These are phyloP conservation scores for Drosophila pseudoobscura DNA, from an alignment of 1,140 invertebrate species.

Conservation along the genomic window DNA sequence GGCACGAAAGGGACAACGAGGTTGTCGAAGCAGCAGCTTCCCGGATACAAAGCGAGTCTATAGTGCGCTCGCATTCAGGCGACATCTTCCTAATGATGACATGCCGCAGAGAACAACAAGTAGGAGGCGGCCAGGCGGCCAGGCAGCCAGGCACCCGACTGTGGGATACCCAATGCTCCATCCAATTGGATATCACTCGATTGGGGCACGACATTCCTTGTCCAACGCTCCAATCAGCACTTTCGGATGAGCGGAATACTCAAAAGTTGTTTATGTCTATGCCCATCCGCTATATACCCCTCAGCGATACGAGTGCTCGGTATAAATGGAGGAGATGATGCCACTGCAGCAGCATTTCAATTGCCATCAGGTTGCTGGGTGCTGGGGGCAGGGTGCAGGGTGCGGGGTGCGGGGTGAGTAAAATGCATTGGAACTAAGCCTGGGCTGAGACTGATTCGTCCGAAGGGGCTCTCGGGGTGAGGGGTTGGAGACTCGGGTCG, in stretches of 20 bases:
- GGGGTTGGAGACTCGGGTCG: neutral
- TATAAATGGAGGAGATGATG: constrained; percentile 4
- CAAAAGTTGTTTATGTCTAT: no score
- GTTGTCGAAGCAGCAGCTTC: constrained; percentile 2
- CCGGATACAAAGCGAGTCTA: constrained; percentile 42
- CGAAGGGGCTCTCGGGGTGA: constrained; percentile 1
- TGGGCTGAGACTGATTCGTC: constrained; percentile 7
- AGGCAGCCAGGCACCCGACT: neutral
- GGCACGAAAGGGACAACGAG: neutral
- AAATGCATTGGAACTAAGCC: constrained; percentile 68
- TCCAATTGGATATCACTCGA: no score
- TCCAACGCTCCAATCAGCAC: no score
- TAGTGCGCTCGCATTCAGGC: constrained; percentile 53
- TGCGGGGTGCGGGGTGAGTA: neutral
- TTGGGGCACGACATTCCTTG: no score
- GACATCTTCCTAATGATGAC: constrained; percentile 69
- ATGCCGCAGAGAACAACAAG: constrained; percentile 60
- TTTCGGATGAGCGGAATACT: no score
- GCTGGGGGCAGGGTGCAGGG: no score
- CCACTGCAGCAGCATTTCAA: constrained; percentile 42
- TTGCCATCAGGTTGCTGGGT: constrained; percentile 43
- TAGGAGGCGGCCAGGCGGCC: constrained; percentile 3
- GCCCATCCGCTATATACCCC: no score
- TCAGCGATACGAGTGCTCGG: no score
- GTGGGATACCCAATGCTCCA: no score